These are phyloP conservation scores for Thecocarcelia acutangulata DNA, from an alignment of 2,888 invertebrate species.

Conservation along the genomic window DNA sequence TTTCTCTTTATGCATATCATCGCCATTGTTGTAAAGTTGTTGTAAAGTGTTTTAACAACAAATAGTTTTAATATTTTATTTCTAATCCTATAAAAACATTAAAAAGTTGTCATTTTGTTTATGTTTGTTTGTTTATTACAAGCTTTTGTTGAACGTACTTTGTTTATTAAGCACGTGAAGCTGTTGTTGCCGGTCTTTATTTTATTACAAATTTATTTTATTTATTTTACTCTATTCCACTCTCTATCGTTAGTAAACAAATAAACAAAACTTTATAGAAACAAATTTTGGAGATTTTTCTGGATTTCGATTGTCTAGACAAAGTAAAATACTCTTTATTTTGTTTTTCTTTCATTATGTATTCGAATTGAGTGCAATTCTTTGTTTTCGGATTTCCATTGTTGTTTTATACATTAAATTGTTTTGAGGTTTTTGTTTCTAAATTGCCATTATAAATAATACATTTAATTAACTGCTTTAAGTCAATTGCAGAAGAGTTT, in stretches of 20 bases:
- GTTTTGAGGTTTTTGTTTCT: slow-evolving; percentile 14
- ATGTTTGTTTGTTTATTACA: neutral
- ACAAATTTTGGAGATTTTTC: slow-evolving; percentile 28
- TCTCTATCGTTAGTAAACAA: slow-evolving; percentile 7
- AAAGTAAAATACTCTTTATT: slow-evolving; percentile 3
- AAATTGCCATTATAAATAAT: slow-evolving; percentile 9
- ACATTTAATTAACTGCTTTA: slow-evolving; percentile 11
- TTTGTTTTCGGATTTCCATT: slow-evolving; percentile 32
- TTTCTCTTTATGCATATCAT: no score
- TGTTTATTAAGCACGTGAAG: slow-evolving; percentile 3
- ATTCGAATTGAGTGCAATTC: slow-evolving; percentile 20
- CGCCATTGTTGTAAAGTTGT: neutral
- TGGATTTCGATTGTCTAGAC: slow-evolving; percentile 42
- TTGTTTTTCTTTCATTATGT: slow-evolving; percentile 4
- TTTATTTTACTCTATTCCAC: slow-evolving; percentile 13
- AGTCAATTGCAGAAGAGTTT: slow-evolving; percentile 13
- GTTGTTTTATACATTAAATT: slow-evolving; percentile 18
- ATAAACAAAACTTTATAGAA: slow-evolving; percentile 24
- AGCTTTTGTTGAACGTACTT: slow-evolving; percentile 23
- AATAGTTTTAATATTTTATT: slow-evolving; percentile 41
- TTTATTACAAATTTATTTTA: slow-evolving; percentile 20
- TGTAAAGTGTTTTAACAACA: no score
- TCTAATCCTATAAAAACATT: neutral
- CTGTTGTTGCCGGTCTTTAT: slow-evolving; percentile 20
- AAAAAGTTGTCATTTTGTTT: no score